These are phyloP conservation scores for Notoglanidium macrostoma DNA, from an alignment of 2,797 vertebrate genomes.

Conservation along the genomic window DNA sequence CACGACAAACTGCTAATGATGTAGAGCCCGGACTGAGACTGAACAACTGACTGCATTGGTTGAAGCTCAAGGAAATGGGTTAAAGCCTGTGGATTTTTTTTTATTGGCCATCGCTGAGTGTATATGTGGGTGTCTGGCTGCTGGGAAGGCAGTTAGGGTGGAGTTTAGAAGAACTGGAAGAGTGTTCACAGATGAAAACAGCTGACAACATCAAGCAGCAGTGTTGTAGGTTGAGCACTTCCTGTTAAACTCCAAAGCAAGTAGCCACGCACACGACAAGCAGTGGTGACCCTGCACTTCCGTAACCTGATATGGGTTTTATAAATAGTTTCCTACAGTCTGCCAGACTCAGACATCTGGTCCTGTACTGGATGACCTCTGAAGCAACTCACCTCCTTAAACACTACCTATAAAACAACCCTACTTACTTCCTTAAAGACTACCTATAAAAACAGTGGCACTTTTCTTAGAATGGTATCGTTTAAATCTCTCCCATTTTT, in stretches of 20 bases:
- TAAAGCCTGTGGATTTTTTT: neutral
- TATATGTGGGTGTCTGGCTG: constrained; percentile 33
- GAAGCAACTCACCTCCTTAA: constrained; percentile 9
- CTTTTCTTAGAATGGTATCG: neutral
- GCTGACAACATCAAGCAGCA: constrained; percentile 36
- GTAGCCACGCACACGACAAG: neutral
- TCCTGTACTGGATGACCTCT: constrained; percentile 28
- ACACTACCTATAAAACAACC: constrained; percentile 34
- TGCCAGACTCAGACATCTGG: constrained; percentile 20
- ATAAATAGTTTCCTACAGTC: constrained; percentile 29
- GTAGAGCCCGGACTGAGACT: neutral
- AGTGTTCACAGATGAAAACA: constrained; percentile 35
- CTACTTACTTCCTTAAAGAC: neutral
- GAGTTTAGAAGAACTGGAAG: neutral
- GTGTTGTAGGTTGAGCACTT: constrained; percentile 30
- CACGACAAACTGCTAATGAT: neutral
- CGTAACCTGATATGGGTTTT: constrained; percentile 16
- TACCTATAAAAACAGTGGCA: constrained; percentile 16
- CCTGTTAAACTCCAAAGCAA: constrained; percentile 29
- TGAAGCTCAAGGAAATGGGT: neutral
- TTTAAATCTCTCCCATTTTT: neutral
- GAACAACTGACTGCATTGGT: neutral
- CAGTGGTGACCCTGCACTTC: constrained; percentile 18
- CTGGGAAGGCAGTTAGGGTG: constrained; percentile 33
- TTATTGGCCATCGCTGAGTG: constrained; percentile 11